Evolutionary conservation across 1,140 invertebrate genomes (phyloP).

Genomic region (Drosophila nikananu): DNA sequence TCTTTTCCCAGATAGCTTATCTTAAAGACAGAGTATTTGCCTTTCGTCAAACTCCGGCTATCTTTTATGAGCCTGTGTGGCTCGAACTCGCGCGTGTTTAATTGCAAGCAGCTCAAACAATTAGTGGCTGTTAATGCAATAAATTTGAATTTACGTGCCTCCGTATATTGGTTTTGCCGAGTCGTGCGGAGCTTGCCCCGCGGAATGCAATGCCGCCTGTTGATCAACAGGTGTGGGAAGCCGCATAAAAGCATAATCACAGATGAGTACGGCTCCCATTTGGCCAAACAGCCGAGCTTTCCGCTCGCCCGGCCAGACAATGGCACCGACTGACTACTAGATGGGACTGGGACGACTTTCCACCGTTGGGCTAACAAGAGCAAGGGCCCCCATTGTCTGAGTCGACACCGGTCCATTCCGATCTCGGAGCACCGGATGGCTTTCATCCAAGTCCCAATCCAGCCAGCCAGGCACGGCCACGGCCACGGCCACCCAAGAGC

Average conservation of each 20-base stretch:
- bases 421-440: conserved; percentile 23
- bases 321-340: conserved; percentile 31
- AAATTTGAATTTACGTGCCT: conserved; percentile 56
- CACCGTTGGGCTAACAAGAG: conserved; percentile 55
- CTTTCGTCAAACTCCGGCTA: conserved; percentile 10
- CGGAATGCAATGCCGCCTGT: conserved; percentile 32
- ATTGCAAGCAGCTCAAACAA: conserved; percentile 49
- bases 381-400: conserved; percentile 51
- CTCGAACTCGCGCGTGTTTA: conserved; percentile 43
- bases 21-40: conserved; percentile 18
- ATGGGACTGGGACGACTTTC: conserved; percentile 39
- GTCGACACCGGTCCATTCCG: conserved; percentile 15
- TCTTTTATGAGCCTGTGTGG: conserved; percentile 7
- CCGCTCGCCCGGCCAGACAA: conserved; percentile 41
- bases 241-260: conserved; percentile 51
- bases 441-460: conserved; percentile 37
- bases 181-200: conserved; percentile 42
- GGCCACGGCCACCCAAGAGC: conserved; percentile 52
- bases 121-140: conserved; percentile 59
- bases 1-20: neutral
- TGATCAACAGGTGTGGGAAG: conserved; percentile 61
- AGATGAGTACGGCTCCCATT: conserved; percentile 52
- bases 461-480: conserved; percentile 11
- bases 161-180: conserved; percentile 39
- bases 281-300: conserved; percentile 49